Conservation (phyloP, 2,113 vertebrate genomes). For the Bostrychus sinensis region DNA sequence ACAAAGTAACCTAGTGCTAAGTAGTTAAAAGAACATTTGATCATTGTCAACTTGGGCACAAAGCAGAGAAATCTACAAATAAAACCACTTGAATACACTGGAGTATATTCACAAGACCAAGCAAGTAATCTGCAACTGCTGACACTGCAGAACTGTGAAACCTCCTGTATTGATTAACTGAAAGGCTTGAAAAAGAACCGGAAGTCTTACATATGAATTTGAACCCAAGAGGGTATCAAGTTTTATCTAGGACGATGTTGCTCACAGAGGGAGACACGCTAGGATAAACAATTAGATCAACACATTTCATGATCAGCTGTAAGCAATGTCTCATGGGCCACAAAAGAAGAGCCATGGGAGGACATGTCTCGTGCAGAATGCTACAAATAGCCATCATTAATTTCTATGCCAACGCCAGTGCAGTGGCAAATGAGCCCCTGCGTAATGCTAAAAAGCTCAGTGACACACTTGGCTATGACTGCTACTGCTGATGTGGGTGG, state of each 20-base stretch:
- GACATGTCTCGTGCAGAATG: conserved; percentile 25
- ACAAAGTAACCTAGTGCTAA: no score
- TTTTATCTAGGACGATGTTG: conserved; percentile 1
- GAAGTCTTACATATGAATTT: not conserved
- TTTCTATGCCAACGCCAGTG: conserved; percentile 34
- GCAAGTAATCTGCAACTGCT: no score
- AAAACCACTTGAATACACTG: no score
- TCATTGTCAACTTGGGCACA: no score
- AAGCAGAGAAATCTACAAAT: no score
- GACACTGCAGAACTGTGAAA: not conserved
- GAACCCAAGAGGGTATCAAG: not conserved
- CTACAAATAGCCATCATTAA: conserved; percentile 45
- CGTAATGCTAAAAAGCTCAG: conserved; percentile 51
- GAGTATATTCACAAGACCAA: no score
- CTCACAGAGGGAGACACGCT: not conserved
- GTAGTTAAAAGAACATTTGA: no score
- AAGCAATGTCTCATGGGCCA: conserved; percentile 7
- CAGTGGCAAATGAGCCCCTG: conserved; percentile 27
- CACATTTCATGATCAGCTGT: conserved; percentile 6
- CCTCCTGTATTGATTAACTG: not conserved
- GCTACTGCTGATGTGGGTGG: conserved; percentile 13
- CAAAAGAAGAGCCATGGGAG: not conserved
- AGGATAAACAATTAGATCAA: conserved; percentile 16
- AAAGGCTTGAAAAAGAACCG: conserved; percentile 14
- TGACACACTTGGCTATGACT: conserved; percentile 53